These are phyloP conservation scores for Beris chalybata DNA, from an alignment of 2,888 invertebrate genomes.

Conservation along the genomic window DNA sequence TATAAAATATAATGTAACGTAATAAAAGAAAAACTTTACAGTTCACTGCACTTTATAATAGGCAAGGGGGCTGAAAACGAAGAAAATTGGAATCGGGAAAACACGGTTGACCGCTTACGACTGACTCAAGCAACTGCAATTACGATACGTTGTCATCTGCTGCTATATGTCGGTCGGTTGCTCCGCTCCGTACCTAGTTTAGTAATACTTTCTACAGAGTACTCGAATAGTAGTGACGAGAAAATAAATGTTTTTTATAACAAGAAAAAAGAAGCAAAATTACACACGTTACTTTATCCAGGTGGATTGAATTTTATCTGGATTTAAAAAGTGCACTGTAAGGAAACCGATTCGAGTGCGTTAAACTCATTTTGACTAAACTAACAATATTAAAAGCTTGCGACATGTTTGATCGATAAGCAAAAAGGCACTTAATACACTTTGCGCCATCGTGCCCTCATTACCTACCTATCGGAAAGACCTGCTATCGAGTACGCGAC, in stretches of 20 bases:
- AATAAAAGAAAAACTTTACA: constrained; percentile 27
- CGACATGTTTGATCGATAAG: constrained; percentile 21
- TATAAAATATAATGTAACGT: neutral
- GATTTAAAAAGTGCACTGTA: constrained; percentile 8
- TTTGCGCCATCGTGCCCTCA: constrained; percentile 9
- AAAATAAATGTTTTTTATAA: constrained; percentile 6
- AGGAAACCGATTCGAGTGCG: neutral
- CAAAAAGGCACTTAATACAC: neutral
- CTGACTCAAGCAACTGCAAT: too few species aligned
- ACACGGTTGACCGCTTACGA: constrained; percentile 25
- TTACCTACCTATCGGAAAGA: neutral
- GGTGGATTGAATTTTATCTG: constrained; percentile 4
- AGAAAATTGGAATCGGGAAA: constrained; percentile 10
- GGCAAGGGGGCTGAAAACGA: constrained; percentile 25
- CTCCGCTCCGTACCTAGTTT: too few species aligned
- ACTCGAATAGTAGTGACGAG: neutral
- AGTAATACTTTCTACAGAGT: constrained; percentile 15
- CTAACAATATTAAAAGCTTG: too few species aligned
- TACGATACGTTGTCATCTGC: too few species aligned
- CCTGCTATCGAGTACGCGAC: too few species aligned
- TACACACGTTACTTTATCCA: constrained; percentile 3
- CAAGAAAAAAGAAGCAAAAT: constrained; percentile 1
- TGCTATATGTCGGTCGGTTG: too few species aligned
- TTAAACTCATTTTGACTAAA: too few species aligned
- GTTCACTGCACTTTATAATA: constrained; percentile 32